Evolutionary conservation across 2,888 invertebrate genomes (phyloP).

Genomic region (Macaria liturata): DNA sequence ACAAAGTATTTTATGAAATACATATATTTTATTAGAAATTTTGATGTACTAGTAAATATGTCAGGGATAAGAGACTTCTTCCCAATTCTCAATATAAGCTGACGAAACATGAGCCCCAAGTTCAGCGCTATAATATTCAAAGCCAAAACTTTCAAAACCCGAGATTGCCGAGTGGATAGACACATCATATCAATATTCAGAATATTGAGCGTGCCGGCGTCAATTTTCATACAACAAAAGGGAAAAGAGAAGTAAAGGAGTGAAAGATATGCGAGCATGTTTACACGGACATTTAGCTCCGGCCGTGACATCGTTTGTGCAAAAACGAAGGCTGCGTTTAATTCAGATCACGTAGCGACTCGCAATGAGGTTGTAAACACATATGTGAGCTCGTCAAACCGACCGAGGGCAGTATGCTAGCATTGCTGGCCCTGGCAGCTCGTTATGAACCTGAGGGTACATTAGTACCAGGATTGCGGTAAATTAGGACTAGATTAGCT

Average conservation of each 20-base stretch:
- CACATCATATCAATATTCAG: conserved; percentile 21
- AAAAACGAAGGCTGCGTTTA: conserved; percentile 56
- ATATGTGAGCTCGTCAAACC: conserved; percentile 34
- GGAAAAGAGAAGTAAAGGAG: conserved; percentile 27
- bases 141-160: conserved; percentile 5
- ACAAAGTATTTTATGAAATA: too few relatives aligned
- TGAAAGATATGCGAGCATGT: conserved; percentile 35
- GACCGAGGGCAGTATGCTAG: conserved; percentile 40
- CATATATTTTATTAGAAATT: too few relatives aligned
- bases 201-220: conserved; percentile 15
- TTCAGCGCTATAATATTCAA: neutral
- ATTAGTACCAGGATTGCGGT: neutral
- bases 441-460: conserved; percentile 1
- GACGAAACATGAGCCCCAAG: too few relatives aligned
- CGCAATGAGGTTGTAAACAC: conserved; percentile 60
- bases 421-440: neutral
- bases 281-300: conserved; percentile 51
- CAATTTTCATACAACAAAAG: conserved; percentile 23
- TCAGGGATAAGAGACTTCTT: too few relatives aligned
- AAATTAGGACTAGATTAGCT: too few relatives aligned
- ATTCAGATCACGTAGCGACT: conserved; percentile 60
- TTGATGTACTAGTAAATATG: too few relatives aligned
- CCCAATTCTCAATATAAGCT: too few relatives aligned
- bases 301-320: conserved; percentile 49
- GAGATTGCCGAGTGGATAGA: conserved; percentile 9